Conservation (phyloP, 2,888 invertebrate species). For the Tanypteryx hageni region DNA sequence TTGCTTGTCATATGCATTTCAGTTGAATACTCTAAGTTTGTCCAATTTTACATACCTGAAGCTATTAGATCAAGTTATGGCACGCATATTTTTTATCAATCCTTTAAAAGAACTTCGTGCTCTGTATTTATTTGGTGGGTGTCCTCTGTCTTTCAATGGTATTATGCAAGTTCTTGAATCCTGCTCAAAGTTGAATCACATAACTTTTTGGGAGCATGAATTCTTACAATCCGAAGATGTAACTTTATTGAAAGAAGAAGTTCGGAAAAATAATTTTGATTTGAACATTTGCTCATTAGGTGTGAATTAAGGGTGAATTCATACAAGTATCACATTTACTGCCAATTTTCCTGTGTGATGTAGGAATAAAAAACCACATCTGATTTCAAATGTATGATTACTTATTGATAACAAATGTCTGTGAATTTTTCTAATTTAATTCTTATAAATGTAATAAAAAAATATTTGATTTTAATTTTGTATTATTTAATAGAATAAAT, state of each 20-base stretch:
- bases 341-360: conserved; percentile 3
- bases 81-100: conserved; percentile 43
- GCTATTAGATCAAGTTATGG: conserved; percentile 36
- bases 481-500: too few relatives aligned
- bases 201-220: conserved; percentile 65
- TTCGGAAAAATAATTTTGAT: conserved; percentile 67
- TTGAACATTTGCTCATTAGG: conserved; percentile 64
- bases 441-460: not conserved
- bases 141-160: conserved; percentile 37
- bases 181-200: conserved; percentile 66
- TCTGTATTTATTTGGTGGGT: conserved; percentile 27
- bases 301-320: not conserved
- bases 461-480: too few relatives aligned
- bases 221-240: conserved; percentile 65
- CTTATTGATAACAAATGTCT: not conserved
- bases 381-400: not conserved
- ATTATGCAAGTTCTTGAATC: conserved; percentile 65
- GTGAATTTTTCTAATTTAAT: not conserved
- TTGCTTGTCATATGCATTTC: conserved; percentile 51
- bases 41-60: conserved; percentile 30
- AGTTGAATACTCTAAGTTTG: conserved; percentile 31
- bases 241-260: conserved; percentile 65
- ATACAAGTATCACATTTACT: not conserved
- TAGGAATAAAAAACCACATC: not conserved
- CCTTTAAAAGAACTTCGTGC: conserved; percentile 33